Percentiles rank a stretch among this genome's conserved stretches.
These are phyloP conservation scores for Halotydeus destructor DNA, from an alignment of 1,140 invertebrate species.

Conservation along the genomic window DNA sequence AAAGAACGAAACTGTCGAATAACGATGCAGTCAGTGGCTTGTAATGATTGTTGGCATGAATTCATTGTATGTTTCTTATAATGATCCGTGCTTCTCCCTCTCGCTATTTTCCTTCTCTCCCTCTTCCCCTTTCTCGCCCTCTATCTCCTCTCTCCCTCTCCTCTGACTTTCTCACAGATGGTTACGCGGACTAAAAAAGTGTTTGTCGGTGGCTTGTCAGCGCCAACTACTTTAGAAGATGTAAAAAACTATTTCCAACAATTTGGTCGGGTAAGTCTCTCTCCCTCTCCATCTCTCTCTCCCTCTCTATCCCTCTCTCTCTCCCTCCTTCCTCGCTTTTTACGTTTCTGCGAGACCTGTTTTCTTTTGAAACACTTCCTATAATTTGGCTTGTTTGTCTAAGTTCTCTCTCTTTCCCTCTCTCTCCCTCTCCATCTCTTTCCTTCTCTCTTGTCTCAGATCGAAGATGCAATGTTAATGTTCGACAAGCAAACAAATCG, in stretches of 20 bases:
- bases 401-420: conserved; percentile 18
- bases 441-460: conserved; percentile 48
- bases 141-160: too few relatives aligned
- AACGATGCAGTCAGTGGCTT: too few relatives aligned
- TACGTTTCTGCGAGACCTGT: too few relatives aligned
- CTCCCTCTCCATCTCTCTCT: conserved; percentile 11
- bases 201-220: conserved; percentile 97
- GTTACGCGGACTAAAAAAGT: conserved; percentile 99
- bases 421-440: conserved; percentile 13
- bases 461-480: conserved; percentile 99
- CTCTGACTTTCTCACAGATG: conserved; percentile 81
- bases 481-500: conserved; percentile 99
- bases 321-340: conserved; percentile 1
- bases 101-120: too few relatives aligned
- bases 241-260: conserved; percentile 99
- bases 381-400: too few relatives aligned
- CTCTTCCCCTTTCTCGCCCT: too few relatives aligned
- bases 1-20: too few relatives aligned
- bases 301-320: conserved; percentile 8
- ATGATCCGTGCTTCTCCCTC: too few relatives aligned
- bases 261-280: conserved; percentile 84
- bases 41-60: too few relatives aligned
- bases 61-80: too few relatives aligned
- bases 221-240: conserved; percentile 95
- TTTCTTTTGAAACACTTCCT: too few relatives aligned